Conservation (phyloP, 2,113 vertebrate genomes). For the Odocoileus hemionus region DNA sequence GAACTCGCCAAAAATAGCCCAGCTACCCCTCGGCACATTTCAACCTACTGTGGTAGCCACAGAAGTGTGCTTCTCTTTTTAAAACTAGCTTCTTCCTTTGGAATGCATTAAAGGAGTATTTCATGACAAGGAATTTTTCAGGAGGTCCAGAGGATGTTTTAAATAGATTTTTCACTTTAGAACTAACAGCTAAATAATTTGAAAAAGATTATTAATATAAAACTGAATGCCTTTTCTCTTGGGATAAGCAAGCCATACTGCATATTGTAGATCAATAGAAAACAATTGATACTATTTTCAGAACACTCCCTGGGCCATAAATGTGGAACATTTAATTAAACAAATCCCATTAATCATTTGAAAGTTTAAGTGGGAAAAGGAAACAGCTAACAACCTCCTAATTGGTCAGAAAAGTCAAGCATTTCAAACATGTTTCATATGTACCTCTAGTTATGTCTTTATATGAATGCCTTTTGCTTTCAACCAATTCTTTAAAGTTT, state of each 20-base stretch:
- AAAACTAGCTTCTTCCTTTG: not conserved
- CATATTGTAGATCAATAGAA: not conserved
- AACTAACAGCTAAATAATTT: not conserved
- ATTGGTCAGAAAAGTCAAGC: not conserved
- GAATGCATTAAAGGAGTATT: not conserved
- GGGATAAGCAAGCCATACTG: not conserved
- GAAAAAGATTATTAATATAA: not conserved
- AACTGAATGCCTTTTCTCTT: not conserved
- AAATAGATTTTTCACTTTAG: not conserved
- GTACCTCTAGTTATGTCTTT: not conserved
- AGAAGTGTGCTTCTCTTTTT: constrained; percentile 20
- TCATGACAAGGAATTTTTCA: not conserved
- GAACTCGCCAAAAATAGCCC: constrained; percentile 60
- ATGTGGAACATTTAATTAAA: not conserved
- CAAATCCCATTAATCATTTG: not conserved
- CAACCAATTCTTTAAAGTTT: not conserved
- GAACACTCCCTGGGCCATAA: not conserved
- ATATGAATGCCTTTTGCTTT: not conserved
- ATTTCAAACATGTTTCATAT: not conserved
- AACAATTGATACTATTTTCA: constrained; percentile 3
- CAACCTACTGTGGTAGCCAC: not conserved
- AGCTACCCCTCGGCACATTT: constrained; percentile 19
- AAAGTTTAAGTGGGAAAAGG: not conserved
- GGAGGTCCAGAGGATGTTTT: not conserved
- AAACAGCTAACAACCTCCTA: not conserved